Conservation (phyloP, 2,113 vertebrate species). For the Carassius carassius region DNA sequence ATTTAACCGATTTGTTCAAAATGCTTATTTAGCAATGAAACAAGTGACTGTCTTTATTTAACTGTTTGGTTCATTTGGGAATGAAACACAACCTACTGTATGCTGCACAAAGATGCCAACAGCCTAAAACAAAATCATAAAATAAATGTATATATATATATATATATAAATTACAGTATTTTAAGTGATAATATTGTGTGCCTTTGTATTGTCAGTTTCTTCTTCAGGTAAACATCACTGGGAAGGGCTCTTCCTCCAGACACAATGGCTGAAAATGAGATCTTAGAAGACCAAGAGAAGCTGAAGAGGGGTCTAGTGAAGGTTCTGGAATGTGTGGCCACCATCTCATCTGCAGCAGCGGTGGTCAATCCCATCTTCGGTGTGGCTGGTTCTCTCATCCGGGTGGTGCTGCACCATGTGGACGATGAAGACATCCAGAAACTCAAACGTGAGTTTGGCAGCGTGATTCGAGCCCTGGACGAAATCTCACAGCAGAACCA, state of each 20-base stretch:
- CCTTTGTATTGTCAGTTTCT: background rate
- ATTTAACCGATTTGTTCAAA: no score
- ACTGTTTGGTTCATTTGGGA: background rate
- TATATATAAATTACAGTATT: background rate
- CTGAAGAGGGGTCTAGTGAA: constrained; percentile 74
- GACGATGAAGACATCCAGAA: constrained; percentile 76
- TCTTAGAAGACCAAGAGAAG: constrained; percentile 71
- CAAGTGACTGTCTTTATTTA: no score
- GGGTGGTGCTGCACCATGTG: constrained; percentile 75
- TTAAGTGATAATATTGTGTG: no score
- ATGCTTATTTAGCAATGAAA: no score
- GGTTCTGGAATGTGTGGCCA: constrained; percentile 74
- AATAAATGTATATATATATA: no score
- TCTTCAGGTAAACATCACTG: background rate
- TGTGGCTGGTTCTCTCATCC: constrained; percentile 76
- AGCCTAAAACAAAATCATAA: background rate
- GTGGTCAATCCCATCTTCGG: constrained; percentile 79
- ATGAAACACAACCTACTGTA: background rate
- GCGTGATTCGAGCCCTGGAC: constrained; percentile 67
- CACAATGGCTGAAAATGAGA: constrained; percentile 69
- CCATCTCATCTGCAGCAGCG: constrained; percentile 76
- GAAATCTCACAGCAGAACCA: constrained; percentile 70
- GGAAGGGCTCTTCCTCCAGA: background rate
- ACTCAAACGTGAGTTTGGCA: constrained; percentile 73
- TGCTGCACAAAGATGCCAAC: background rate